These are phyloP conservation scores for Julus scandinavius DNA, from an alignment of 2,888 invertebrate genomes.

Conservation along the genomic window DNA sequence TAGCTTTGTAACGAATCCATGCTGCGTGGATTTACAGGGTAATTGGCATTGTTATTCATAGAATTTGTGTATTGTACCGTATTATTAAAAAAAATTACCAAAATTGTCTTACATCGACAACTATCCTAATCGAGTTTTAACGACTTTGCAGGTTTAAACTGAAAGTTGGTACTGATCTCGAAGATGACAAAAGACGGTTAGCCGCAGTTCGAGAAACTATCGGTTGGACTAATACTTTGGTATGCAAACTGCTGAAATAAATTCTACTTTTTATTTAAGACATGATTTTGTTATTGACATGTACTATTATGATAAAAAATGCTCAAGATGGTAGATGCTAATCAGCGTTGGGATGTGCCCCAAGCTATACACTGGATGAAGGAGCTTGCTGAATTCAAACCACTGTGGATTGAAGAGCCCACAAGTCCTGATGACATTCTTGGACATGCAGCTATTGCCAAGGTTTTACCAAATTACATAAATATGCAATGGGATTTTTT, in stretches of 20 bases:
- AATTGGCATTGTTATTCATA: no score
- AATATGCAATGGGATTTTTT: no score
- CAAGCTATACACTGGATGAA: constrained; percentile 90
- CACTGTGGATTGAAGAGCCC: constrained; percentile 92
- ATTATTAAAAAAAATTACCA: not conserved
- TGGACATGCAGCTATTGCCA: constrained; percentile 84
- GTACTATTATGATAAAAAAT: not conserved
- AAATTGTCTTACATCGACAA: not conserved
- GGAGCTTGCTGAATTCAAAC: constrained; percentile 77
- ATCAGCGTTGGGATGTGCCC: constrained; percentile 87
- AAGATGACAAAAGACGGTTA: constrained; percentile 80
- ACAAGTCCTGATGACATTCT: constrained; percentile 90
- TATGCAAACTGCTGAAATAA: no score
- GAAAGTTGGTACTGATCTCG: constrained; percentile 85
- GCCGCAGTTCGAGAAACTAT: constrained; percentile 79
- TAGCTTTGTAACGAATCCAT: constrained; percentile 78
- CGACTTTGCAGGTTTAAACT: constrained; percentile 79
- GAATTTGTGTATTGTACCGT: no score
- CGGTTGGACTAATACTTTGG: constrained; percentile 79
- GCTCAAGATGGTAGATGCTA: constrained; percentile 86
- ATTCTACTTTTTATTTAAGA: no score
- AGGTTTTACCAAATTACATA: no score
- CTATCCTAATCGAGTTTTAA: no score
- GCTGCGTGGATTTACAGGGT: constrained; percentile 78
- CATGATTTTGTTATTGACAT: no score